A percentile compares a stretch with the other conserved stretches of the same genome.
Evolutionary conservation across 2,113 vertebrate genomes (phyloP).

Genomic region (Astatotilapia flaviijosephi): DNA sequence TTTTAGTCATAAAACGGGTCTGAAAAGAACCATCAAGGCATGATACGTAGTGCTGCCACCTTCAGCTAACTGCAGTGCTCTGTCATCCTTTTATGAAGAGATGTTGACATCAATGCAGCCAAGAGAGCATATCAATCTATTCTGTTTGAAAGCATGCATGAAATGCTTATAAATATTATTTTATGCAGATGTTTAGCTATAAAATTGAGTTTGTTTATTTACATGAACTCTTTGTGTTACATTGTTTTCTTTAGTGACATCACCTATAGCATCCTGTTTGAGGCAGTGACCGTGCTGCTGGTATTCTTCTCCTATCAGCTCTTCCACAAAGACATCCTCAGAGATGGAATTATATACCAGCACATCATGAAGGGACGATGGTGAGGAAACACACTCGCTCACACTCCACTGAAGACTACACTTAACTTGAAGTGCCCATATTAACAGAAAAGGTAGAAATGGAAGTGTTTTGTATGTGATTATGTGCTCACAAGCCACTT

Average conservation of each 20-base stretch:
- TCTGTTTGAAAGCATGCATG: neutral
- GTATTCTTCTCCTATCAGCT: constrained; percentile 94
- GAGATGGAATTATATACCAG: constrained; percentile 83
- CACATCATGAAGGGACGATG: constrained; percentile 88
- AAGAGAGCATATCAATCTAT: neutral
- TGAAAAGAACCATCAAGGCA: neutral
- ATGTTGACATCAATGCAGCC: neutral
- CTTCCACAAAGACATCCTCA: constrained; percentile 90
- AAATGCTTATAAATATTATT: neutral
- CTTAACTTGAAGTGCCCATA: neutral
- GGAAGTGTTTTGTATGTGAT: neutral
- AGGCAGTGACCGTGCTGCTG: constrained; percentile 88
- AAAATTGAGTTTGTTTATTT: neutral
- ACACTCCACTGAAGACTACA: neutral
- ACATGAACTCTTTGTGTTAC: neutral
- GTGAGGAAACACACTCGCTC: constrained; percentile 65
- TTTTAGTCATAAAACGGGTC: neutral
- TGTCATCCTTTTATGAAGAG: neutral
- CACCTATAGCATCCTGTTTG: constrained; percentile 93
- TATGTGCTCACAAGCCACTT: neutral
- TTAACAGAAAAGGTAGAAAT: neutral
- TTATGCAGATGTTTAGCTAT: neutral
- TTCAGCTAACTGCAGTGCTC: neutral
- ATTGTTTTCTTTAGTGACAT: constrained; percentile 78
- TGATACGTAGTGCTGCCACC: neutral